A percentile compares a stretch with the other conserved stretches of the same genome.
phyloP scores from a whole-genome alignment of 2,888 invertebrate species.

The Nephrotoma guestfalica region DNA sequence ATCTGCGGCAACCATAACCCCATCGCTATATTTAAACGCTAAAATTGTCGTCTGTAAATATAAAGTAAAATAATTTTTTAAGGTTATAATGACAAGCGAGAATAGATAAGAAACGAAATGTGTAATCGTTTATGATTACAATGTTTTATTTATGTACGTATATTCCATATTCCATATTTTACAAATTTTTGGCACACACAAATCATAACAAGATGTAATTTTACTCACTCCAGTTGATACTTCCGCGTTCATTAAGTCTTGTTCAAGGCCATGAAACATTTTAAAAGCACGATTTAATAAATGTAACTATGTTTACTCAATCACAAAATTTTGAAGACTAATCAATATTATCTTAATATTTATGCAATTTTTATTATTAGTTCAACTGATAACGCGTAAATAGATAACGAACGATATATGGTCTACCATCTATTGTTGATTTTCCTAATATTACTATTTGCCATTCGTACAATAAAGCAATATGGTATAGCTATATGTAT shows the following conservation, averaged over 20 bases:
- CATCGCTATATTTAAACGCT: constrained; percentile 90
- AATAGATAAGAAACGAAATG: background rate
- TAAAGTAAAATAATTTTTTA: background rate
- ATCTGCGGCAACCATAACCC: constrained; percentile 97
- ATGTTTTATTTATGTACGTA: background rate
- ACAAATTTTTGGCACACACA: too few relatives aligned
- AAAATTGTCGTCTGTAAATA: constrained; percentile 74
- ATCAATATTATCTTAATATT: background rate
- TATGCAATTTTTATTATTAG: background rate
- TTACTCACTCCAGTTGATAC: constrained; percentile 65
- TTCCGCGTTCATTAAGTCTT: constrained; percentile 56
- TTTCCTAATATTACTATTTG: too few relatives aligned
- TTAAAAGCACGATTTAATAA: background rate
- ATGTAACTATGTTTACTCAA: background rate
- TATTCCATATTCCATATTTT: background rate
- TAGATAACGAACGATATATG: background rate
- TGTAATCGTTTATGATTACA: background rate
- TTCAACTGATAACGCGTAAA: background rate
- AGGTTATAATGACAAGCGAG: background rate
- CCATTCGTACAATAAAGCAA: too few relatives aligned
- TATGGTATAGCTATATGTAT: too few relatives aligned
- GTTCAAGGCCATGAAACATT: constrained; percentile 11
- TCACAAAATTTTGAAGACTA: background rate
- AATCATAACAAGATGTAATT: background rate
- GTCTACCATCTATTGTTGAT: too few relatives aligned